Base-by-base conservation (phyloP, 2,797 vertebrate genomes). In the Syndactyla subalaris region DNA sequence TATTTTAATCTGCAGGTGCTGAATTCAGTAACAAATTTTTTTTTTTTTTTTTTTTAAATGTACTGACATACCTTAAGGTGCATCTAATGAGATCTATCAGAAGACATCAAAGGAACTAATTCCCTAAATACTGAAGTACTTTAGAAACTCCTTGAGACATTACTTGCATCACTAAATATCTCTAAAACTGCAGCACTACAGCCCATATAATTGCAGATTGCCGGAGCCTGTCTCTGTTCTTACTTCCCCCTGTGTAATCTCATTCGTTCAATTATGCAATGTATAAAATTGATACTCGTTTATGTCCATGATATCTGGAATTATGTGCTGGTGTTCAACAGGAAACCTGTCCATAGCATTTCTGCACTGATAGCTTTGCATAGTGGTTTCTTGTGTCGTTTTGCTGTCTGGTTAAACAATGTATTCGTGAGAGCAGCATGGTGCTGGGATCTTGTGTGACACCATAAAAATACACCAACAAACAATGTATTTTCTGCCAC, bases 71-170 rank as follows among this genome's bases (percentile, higher is more conserved):
- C 46, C 39, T 88, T 85, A 46, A 93, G 32, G 32, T 88, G 27
- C 62, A 78, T 22, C 61, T 91, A 77, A 89, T 91, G 80, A 71
- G 52, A 23, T 65, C 48, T 63, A 52, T 76, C 54, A 78, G 59
- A 84, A 84, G 52, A 67, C 30, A 24, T 76, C 71, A 79, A 73
- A 86, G 55, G 55, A 79, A 48, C 52, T 71, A 92, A 93, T 84
- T 93, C 71, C 41, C 73, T 88, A 86, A 81, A 89, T 94, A 61
- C 43, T 86, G 3, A 87, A 76, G 41, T 75, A 59, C 66, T 93
- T 91, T 43, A 63, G 57, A 86, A 95, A 88, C 85, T 90, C 85
- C 71, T 85, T 78, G 67, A 90, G 55, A 84, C 67, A 39, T 91
- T 73, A 76, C 45, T 59, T 76, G 67, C 71, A 67, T 95, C 59